A percentile compares a stretch with the other conserved stretches of the same genome.
Evolutionary conservation across 1,140 invertebrate genomes (phyloP).

Genomic region (Centruroides vittatus): DNA sequence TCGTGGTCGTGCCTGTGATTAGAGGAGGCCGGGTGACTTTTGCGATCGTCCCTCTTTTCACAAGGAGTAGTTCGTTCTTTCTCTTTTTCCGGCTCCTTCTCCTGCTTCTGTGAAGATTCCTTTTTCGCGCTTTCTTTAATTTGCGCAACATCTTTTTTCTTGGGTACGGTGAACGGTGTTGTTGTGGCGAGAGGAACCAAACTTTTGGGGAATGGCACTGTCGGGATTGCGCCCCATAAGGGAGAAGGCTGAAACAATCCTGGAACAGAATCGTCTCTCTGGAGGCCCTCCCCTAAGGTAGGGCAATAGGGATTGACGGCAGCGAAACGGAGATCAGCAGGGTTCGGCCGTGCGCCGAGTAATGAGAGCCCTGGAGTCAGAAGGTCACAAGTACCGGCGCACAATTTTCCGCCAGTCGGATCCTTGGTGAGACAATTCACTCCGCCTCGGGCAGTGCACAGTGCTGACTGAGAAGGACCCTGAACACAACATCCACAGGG

Average conservation of each 20-base stretch:
- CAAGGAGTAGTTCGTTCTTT: background rate
- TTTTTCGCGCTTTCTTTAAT: background rate
- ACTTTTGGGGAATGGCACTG: too few relatives aligned
- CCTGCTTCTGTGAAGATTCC: background rate
- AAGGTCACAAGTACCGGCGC: slow-evolving; percentile 3
- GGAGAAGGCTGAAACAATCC: background rate
- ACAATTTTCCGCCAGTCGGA: slow-evolving; percentile 5
- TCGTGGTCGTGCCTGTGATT: background rate
- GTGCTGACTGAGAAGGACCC: slow-evolving; percentile 9
- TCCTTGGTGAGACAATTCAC: slow-evolving; percentile 9
- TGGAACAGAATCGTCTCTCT: background rate
- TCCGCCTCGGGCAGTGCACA: slow-evolving; percentile 6
- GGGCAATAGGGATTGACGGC: background rate
- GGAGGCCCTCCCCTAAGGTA: background rate
- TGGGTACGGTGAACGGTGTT: slow-evolving; percentile 13
- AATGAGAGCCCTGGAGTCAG: slow-evolving; percentile 2
- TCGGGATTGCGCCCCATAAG: slow-evolving; percentile 6
- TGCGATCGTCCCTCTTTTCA: background rate
- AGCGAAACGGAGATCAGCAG: background rate
- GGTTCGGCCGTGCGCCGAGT: slow-evolving; percentile 10
- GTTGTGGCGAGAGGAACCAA: background rate
- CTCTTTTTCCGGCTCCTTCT: background rate
- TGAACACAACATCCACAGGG: slow-evolving; percentile 16
- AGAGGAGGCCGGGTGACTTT: background rate
- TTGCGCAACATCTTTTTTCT: slow-evolving; percentile 3